Base-by-base conservation (phyloP, 1,140 invertebrate genomes). In the Elysia chlorotica region DNA sequence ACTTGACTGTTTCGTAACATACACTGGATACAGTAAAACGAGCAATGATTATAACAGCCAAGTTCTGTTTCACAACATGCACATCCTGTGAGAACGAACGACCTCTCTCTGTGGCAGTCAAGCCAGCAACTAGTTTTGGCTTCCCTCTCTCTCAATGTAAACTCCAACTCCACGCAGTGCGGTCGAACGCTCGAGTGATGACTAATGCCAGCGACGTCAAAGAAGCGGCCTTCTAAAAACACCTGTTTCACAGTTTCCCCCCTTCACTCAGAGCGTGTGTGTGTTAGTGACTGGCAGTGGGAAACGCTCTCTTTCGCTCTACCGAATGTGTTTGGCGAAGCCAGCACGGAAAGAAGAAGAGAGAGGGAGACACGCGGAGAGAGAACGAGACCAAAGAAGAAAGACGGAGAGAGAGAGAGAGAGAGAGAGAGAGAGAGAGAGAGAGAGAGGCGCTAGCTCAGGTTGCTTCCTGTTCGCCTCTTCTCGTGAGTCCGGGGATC, bases 181-280 rank as follows among this genome's bases (percentile, higher is more conserved):
- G 21, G 23, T 41, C 38, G 33, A 14, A 68, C 41, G 41, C 38
- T 3, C 2, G n/a, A 1, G 21, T 23, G 65, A 59, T 59, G 67
- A 69, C 67, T 69, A 69, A 69, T 37, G 53, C 30, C 4, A n/a
- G n/a, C n/a, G n/a, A n/a, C n/a, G n/a, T n/a, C n/a, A n/a, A n/a
- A n/a, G n/a, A n/a, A n/a, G 17, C 37, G 31, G 28, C 30, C 25
- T 10, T 30, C 21, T 59, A 4, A 37, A 69, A 69, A 69, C 67
- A 69, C 67, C 67, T 69, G 67, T 69, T 69, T n/a, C n/a, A n/a
- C n/a, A n/a, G n/a, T n/a, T n/a, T n/a, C n/a, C n/a, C 67, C 33
- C 67, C 36, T 59, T 59, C 59, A 30, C 21, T 68, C 38, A 31
- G 41, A 2, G 48, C 48, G 41, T 68, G 21, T 68, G 41, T 56